Conservation (phyloP, 2,888 invertebrate genomes). For the Sminthurides aquaticus region DNA sequence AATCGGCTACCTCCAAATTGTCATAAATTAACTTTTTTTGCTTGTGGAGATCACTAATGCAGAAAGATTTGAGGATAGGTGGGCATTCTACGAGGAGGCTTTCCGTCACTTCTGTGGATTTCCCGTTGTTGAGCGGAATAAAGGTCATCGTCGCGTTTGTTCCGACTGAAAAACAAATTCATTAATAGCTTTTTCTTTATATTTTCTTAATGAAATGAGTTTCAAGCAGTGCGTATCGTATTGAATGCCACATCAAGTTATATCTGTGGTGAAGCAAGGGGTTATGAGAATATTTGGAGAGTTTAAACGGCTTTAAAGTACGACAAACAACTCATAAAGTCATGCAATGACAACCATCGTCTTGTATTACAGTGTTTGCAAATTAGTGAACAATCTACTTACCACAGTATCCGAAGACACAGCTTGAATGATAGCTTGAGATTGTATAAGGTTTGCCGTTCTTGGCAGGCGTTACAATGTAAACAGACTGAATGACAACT, state of each 20-base stretch:
- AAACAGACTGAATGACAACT: conserved; percentile 56
- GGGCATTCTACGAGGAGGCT: conserved; percentile 59
- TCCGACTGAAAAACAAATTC: conserved; percentile 50
- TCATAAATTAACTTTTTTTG: conserved; percentile 46
- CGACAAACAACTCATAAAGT: no score
- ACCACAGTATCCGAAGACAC: conserved; percentile 51
- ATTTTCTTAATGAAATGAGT: no score
- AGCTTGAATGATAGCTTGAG: conserved; percentile 58
- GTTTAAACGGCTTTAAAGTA: no score
- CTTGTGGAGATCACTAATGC: conserved; percentile 53
- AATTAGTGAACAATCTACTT: conserved; percentile 47
- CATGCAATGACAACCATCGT: no score
- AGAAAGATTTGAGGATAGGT: conserved; percentile 52
- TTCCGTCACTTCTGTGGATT: conserved; percentile 53
- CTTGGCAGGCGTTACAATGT: conserved; percentile 52
- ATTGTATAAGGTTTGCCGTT: conserved; percentile 50
- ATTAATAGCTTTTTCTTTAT: neutral
- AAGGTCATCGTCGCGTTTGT: conserved; percentile 59
- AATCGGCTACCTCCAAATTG: conserved; percentile 27
- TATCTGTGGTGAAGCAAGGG: neutral
- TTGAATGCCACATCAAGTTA: no score
- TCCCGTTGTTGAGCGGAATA: conserved; percentile 31
- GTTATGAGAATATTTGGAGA: neutral
- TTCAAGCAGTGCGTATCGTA: no score
- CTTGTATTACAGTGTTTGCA: no score